Conservation (phyloP, 2,888 invertebrate genomes). For the Coleophora flavipennella region DNA sequence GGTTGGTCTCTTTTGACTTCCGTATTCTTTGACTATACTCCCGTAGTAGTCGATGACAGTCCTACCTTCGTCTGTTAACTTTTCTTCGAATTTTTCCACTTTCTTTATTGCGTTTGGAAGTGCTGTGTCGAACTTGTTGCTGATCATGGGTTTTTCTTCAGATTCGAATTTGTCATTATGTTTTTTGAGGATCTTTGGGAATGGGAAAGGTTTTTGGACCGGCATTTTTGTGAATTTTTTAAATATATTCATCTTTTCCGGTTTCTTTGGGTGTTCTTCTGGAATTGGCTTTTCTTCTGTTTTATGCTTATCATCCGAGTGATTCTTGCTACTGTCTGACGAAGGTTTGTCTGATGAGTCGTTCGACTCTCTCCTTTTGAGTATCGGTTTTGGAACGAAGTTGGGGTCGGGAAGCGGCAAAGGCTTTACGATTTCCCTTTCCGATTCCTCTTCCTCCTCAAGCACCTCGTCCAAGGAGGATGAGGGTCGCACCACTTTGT, state of each 20-base stretch:
- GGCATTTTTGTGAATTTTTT: slow-evolving; percentile 61
- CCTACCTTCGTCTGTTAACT: slow-evolving; percentile 75
- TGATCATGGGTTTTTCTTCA: slow-evolving; percentile 14
- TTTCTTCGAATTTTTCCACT: slow-evolving; percentile 35
- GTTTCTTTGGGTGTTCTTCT: slow-evolving; percentile 37
- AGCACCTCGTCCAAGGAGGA: slow-evolving; percentile 34
- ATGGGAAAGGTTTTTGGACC: slow-evolving; percentile 44
- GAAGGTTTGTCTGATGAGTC: slow-evolving; percentile 25
- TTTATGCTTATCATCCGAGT: slow-evolving; percentile 27
- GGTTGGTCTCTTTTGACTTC: slow-evolving; percentile 60
- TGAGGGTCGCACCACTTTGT: slow-evolving; percentile 48
- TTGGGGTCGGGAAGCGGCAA: slow-evolving; percentile 78
- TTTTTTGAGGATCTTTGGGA: slow-evolving; percentile 49
- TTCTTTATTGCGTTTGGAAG: slow-evolving; percentile 18
- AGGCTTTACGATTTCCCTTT: slow-evolving; percentile 73
- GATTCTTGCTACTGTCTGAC: slow-evolving; percentile 16
- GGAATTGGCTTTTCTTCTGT: slow-evolving; percentile 4
- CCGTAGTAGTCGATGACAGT: slow-evolving; percentile 86
- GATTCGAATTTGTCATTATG: slow-evolving; percentile 15
- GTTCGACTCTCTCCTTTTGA: slow-evolving; percentile 74
- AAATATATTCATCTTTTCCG: slow-evolving; percentile 49
- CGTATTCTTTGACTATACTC: slow-evolving; percentile 82
- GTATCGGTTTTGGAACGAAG: slow-evolving; percentile 84
- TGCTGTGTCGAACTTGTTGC: too few relatives aligned
- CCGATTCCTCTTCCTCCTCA: slow-evolving; percentile 63